A percentile compares a stretch with the other conserved stretches of the same genome.
phyloP scores from a whole-genome alignment of 2,113 vertebrate species.

The Pionites leucogaster region DNA sequence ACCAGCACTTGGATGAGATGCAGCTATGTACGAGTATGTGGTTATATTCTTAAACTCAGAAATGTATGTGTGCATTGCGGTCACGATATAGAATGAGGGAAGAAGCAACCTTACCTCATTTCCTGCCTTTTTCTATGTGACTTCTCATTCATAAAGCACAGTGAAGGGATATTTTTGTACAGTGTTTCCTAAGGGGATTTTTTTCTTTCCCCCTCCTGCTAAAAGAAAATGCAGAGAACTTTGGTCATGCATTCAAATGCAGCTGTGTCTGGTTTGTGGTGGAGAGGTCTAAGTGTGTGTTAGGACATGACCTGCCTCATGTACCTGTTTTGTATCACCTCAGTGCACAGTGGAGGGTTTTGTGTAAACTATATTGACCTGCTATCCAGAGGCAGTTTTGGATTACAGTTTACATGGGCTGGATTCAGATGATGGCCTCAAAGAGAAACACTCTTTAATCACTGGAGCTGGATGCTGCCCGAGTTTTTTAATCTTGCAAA shows the following conservation, averaged over 20 bases:
- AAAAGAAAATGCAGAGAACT: not conserved
- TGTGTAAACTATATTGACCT: not conserved
- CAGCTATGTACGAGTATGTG: not conserved
- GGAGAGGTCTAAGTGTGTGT: not conserved
- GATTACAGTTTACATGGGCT: conserved; percentile 11
- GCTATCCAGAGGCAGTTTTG: not conserved
- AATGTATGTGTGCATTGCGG: not conserved
- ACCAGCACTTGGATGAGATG: not conserved
- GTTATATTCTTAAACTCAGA: not conserved
- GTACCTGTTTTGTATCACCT: conserved; percentile 44
- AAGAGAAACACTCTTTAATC: conserved; percentile 1
- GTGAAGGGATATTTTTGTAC: not conserved
- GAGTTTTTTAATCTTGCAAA: conserved; percentile 27
- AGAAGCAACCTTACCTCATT: conserved; percentile 33
- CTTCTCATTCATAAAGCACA: conserved; percentile 33
- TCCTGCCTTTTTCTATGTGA: conserved; percentile 6
- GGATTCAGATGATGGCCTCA: not conserved
- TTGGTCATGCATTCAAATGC: not conserved
- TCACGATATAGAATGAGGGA: not conserved
- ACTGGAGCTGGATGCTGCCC: not conserved
- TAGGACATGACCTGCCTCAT: not conserved
- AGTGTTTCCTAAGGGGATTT: not conserved
- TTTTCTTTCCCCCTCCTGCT: not conserved
- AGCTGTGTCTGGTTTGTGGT: conserved; percentile 26
- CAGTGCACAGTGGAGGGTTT: not conserved